These are phyloP conservation scores for Excalfactoria chinensis DNA, from an alignment of 2,113 vertebrate species.

Conservation along the genomic window DNA sequence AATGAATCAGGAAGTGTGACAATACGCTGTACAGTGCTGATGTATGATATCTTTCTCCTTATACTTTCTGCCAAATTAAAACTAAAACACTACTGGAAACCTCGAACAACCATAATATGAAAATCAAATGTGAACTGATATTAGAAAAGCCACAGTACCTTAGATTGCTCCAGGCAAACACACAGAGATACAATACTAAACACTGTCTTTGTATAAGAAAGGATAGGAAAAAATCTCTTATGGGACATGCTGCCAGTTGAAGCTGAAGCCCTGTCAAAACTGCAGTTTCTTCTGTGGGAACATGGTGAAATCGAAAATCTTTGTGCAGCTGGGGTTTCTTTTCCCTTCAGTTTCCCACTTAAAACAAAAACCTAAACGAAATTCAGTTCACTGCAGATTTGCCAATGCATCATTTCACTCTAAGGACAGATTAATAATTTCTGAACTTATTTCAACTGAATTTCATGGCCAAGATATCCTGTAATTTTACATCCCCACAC, in stretches of 20 bases:
- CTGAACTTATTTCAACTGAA: slow-evolving; percentile 69
- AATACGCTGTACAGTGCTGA: slow-evolving; percentile 42
- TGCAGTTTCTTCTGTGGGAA: slow-evolving; percentile 70
- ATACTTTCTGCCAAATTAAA: slow-evolving; percentile 80
- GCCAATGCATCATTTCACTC: slow-evolving; percentile 68
- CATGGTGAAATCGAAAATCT: slow-evolving; percentile 65
- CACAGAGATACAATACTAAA: slow-evolving; percentile 68
- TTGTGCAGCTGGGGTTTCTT: slow-evolving; percentile 58
- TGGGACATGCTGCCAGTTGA: slow-evolving; percentile 70
- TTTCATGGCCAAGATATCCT: slow-evolving; percentile 70
- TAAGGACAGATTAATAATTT: slow-evolving; percentile 72
- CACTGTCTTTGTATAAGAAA: slow-evolving; percentile 69
- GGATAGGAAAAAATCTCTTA: slow-evolving; percentile 65
- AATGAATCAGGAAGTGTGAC: slow-evolving; percentile 77
- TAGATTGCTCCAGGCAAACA: slow-evolving; percentile 71
- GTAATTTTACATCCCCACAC: slow-evolving; percentile 66
- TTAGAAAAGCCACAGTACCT: slow-evolving; percentile 58
- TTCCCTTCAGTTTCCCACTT: slow-evolving; percentile 57
- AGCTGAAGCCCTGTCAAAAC: slow-evolving; percentile 74
- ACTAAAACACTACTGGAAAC: slow-evolving; percentile 51
- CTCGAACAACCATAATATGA: slow-evolving; percentile 61
- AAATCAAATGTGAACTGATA: slow-evolving; percentile 68
- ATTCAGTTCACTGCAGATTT: slow-evolving; percentile 61
- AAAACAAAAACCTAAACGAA: slow-evolving; percentile 66
- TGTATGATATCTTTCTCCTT: slow-evolving; percentile 69